Evolutionary conservation across 1,140 invertebrate species (phyloP).

Genomic region (Uloborus diversus): DNA sequence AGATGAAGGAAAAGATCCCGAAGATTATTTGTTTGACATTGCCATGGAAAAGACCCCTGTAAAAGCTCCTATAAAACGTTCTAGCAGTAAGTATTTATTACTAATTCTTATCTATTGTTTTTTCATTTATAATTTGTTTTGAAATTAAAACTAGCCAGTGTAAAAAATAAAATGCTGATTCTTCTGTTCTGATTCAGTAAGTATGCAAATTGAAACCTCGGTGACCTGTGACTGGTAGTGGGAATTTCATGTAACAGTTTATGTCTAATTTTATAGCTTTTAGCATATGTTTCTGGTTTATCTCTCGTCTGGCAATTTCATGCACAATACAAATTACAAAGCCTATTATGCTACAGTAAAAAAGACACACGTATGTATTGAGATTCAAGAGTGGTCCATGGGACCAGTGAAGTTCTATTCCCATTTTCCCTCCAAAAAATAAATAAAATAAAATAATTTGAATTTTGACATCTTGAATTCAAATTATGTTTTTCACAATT

Average conservation of each 20-base stretch:
- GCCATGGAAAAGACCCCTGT: slow-evolving; percentile 57
- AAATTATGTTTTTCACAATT: no score
- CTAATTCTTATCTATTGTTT: neutral
- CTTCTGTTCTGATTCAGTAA: neutral
- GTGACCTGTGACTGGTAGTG: neutral
- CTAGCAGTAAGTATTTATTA: slow-evolving; percentile 37
- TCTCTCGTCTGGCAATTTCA: no score
- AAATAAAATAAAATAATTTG: no score
- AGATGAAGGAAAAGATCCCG: slow-evolving; percentile 82
- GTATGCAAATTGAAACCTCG: neutral
- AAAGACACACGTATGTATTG: no score
- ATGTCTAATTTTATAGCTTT: neutral
- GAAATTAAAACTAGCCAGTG: neutral
- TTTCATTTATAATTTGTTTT: neutral
- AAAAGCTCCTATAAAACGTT: slow-evolving; percentile 57
- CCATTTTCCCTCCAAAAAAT: no score
- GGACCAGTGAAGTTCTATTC: no score
- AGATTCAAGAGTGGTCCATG: no score
- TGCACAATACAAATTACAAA: no score
- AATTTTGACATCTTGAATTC: no score
- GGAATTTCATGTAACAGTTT: neutral
- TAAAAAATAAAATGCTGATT: neutral
- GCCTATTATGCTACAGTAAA: no score
- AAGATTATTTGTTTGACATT: slow-evolving; percentile 76
- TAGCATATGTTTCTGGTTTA: no score